Base-by-base conservation (phyloP, 2,888 invertebrate species). In the Catotricha subobsoleta region DNA sequence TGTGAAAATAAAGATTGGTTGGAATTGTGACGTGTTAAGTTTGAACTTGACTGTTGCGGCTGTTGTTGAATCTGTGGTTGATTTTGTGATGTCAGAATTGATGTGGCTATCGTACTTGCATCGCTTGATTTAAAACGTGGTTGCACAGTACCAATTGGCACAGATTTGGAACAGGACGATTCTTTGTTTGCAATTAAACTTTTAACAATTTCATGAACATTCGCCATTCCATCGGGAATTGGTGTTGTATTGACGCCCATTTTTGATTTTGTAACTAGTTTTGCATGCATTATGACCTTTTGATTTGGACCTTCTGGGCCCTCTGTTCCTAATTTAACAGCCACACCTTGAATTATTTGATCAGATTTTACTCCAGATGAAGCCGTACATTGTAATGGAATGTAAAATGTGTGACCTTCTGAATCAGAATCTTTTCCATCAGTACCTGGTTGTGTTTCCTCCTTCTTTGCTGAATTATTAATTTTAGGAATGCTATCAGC, bases 291-390 rank as follows among this genome's bases (percentile, higher is more conserved):
- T 2, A 65, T 60, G 12, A 75, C 73, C 45, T 70, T 63, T 43
- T 74, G 74, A 52, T 74, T 72, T 1, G 72, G 71, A 3, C 72
- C 72, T 30, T 67, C 68, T 1, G 69, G 67, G 2, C 74, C 74
- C 49, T 74, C 72, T 0, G 74, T 69, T 1, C 72, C 74, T 28
- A 76, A 52, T 52, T 75, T 75, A 2, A 75, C 73, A 2, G 74
- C 72, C 1, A 75, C 75, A 1, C 74, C 74, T 49, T 74, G 72
- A 44, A 73, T 72, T 13, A 69, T 46, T 46, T 66, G 67, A 41
- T 53, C 53, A 16, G 49, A 45, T 39, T 47, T 45, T 20, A 59
- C 54, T 41, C 57, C 55, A 27, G 57, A 50, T 20, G 18, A 34
- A 9, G 12, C 30, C 13, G 64, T 59, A 9, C 67, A 66, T 43